A percentile compares a stretch with the other conserved stretches of the same genome.
Evolutionary conservation across 2,888 invertebrate genomes (phyloP).

Genomic region (Ptychoptera albimana): DNA sequence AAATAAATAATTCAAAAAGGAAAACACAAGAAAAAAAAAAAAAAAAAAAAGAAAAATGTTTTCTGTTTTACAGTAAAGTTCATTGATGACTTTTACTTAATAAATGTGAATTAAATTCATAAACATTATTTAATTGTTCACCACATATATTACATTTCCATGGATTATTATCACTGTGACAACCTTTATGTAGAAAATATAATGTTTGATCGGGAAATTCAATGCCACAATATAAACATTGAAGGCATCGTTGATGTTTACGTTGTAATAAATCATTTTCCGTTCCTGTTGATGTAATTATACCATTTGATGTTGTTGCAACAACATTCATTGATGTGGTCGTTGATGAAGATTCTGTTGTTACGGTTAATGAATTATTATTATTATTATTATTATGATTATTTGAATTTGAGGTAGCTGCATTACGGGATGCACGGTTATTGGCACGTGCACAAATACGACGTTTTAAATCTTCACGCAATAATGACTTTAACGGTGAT

Average conservation of each 20-base stretch:
- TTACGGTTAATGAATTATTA: conserved; percentile 6
- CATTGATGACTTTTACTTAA: conserved; percentile 84
- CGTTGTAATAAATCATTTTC: conserved; percentile 34
- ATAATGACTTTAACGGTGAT: conserved; percentile 68
- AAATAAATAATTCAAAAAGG: conserved; percentile 9
- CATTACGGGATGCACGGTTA: conserved; percentile 32
- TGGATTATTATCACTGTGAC: conserved; percentile 93
- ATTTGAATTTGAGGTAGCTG: conserved; percentile 11
- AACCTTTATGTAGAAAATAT: conserved; percentile 93
- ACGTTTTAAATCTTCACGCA: conserved; percentile 69
- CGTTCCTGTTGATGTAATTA: conserved; percentile 59
- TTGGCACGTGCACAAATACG: conserved; percentile 57
- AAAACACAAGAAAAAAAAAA: conserved; percentile 14
- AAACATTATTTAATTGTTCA: conserved; percentile 84
- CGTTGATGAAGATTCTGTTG: conserved; percentile 16
- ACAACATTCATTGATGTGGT: conserved; percentile 30
- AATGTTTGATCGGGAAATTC: conserved; percentile 91
- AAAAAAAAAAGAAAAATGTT: conserved; percentile 2
- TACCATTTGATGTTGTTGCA: conserved; percentile 38
- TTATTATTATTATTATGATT: conserved; percentile 22
- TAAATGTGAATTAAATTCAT: conserved; percentile 93
- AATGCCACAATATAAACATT: conserved; percentile 85
- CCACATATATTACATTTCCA: conserved; percentile 97
- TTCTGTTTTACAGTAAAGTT: conserved; percentile 8
- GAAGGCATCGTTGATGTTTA: conserved; percentile 33